Base-by-base conservation (phyloP, 2,888 invertebrate species). In the Ormyrus nitidulus region DNA sequence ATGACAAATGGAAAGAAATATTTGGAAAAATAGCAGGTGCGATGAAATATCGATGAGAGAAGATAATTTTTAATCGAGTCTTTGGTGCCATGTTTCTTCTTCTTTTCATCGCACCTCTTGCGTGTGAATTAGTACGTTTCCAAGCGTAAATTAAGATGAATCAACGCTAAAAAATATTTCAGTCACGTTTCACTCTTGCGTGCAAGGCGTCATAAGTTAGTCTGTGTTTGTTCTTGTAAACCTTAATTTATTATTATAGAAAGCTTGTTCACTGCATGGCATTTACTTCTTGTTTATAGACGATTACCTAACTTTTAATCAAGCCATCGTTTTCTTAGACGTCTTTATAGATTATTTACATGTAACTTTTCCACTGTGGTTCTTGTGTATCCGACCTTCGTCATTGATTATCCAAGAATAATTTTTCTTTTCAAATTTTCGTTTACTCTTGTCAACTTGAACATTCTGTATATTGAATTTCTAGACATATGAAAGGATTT, bases 161-260 rank as follows among this genome's bases (percentile, higher is more conserved):
- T 66, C 44, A 68, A 69, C 74, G 68, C 69, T 68, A 69, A 68
- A 53, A 68, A 49, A 69, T 51, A 58, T 74, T 69, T 79, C 44
- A 68, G 13, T 62, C 51, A 34, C 34, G 34, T 34, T 34, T 34
- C 34, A 34, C 34, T 34, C 34, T 34, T 34, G 68, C 48, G 49
- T 62, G 56, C 13, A 69, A 69, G 10, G 66, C 19, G 62, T 46
- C 56, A 11, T 65, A 69, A 61, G 61, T 76, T 77, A 59, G 71
- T 75, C 53, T 70, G 46, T 65, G 64, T 79, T 79, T 79, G 68
- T 68, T 61, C 53, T 70, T 79, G 70, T 74, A 70, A 62, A 65
- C 53, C 64, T 75, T 79, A 75, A 79, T 75, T 79, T 75, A 75
- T 75, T 70, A 65, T 79, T 68, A 73, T 69, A 69, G 69, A 74